Conservation (phyloP, 2,113 vertebrate species). For the Larimichthys crocea region DNA sequence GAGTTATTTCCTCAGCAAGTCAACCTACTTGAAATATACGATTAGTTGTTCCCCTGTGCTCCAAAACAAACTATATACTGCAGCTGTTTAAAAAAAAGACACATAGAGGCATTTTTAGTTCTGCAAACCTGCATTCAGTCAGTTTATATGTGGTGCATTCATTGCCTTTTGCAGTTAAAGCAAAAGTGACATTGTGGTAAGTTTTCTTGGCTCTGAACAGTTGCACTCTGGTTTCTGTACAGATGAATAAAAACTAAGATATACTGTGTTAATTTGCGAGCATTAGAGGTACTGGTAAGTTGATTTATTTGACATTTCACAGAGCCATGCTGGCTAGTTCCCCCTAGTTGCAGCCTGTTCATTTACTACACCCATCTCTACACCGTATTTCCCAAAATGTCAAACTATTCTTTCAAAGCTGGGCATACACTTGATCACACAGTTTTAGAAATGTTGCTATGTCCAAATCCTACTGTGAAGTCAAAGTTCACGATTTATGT, state of each 20-base stretch:
- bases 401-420: background rate
- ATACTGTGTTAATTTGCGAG: background rate
- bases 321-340: background rate
- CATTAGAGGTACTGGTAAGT: background rate
- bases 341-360: too few relatives aligned
- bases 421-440: too few relatives aligned
- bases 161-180: background rate
- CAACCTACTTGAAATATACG: too few relatives aligned
- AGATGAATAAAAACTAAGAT: background rate
- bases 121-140: background rate
- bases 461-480: too few relatives aligned
- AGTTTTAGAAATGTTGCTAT: too few relatives aligned
- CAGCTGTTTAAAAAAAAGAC: background rate
- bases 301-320: background rate
- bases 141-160: background rate
- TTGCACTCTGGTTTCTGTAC: too few relatives aligned
- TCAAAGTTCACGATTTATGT: too few relatives aligned
- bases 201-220: too few relatives aligned
- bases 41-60: background rate
- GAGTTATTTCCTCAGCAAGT: background rate
- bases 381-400: background rate
- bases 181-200: background rate
- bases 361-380: too few relatives aligned
- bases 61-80: background rate
- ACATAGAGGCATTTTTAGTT: background rate